phyloP scores from a whole-genome alignment of 2,797 vertebrate species.

The Hemibagrus guttatus region DNA sequence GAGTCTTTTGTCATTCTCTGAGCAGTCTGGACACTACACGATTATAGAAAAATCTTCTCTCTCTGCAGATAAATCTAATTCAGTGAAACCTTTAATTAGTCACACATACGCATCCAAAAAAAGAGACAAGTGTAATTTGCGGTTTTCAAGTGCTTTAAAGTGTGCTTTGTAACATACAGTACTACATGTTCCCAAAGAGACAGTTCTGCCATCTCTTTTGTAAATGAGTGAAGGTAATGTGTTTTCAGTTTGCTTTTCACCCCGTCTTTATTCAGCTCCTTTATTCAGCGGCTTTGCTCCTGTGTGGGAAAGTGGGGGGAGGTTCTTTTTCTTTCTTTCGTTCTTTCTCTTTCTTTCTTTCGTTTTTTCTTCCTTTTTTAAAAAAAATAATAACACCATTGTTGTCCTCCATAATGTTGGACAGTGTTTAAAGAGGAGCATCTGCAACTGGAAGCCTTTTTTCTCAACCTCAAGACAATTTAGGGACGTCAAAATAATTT shows the following conservation, averaged over 20 bases:
- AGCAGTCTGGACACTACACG: no score
- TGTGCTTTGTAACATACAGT: not conserved
- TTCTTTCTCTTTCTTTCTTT: no score
- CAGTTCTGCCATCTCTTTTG: not conserved
- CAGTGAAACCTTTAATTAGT: not conserved
- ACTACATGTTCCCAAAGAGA: not conserved
- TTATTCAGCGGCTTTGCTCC: not conserved
- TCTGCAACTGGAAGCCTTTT: slow-evolving; percentile 8
- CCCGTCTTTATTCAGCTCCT: not conserved
- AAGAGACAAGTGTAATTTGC: not conserved
- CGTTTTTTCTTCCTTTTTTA: not conserved
- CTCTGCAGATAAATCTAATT: not conserved
- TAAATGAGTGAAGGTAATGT: not conserved
- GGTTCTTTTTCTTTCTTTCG: no score
- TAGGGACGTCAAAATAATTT: not conserved
- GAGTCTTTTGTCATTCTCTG: not conserved
- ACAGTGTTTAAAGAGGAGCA: slow-evolving; percentile 12
- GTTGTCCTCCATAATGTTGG: not conserved
- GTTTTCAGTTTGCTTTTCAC: not conserved
- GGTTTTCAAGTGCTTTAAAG: not conserved
- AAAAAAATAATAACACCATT: not conserved
- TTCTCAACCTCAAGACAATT: not conserved
- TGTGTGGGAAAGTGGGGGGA: slow-evolving; percentile 12
- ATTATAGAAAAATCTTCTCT: not conserved
- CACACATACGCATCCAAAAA: not conserved